A percentile compares a stretch with the other conserved stretches of the same genome.
Evolutionary conservation across 2,888 invertebrate genomes (phyloP).

Genomic region (Lamproptera curius): DNA sequence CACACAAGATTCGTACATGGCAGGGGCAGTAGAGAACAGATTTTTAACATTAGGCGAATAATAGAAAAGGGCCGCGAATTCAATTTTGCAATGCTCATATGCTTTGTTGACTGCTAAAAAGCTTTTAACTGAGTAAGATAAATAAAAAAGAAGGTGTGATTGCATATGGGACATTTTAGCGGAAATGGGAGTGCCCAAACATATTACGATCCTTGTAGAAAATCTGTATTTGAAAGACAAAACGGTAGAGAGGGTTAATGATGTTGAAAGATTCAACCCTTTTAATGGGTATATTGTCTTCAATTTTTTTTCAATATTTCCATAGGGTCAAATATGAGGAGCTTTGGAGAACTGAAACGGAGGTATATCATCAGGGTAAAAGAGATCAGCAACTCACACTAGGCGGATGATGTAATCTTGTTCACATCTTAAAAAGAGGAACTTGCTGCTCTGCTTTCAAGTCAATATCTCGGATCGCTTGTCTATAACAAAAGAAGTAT

Average conservation of each 20-base stretch:
- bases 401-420: not conserved
- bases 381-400: too few relatives aligned
- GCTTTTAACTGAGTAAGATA: not conserved
- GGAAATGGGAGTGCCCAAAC: not conserved
- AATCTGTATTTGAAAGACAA: not conserved
- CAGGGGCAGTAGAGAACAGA: not conserved
- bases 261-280: not conserved
- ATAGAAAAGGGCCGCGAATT: not conserved
- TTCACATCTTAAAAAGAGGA: not conserved
- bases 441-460: not conserved
- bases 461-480: not conserved
- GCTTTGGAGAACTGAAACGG: not conserved
- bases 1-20: not conserved
- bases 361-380: not conserved
- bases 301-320: not conserved
- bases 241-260: not conserved
- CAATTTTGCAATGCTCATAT: not conserved
- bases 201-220: not conserved
- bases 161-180: not conserved
- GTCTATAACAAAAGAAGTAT: not conserved
- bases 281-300: not conserved
- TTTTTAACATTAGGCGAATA: not conserved
- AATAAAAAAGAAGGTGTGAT: too few relatives aligned
- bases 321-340: not conserved
- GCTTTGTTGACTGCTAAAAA: not conserved